Base-by-base conservation (phyloP, 2,888 invertebrate genomes). In the Acanthosepion pharaonis region DNA sequence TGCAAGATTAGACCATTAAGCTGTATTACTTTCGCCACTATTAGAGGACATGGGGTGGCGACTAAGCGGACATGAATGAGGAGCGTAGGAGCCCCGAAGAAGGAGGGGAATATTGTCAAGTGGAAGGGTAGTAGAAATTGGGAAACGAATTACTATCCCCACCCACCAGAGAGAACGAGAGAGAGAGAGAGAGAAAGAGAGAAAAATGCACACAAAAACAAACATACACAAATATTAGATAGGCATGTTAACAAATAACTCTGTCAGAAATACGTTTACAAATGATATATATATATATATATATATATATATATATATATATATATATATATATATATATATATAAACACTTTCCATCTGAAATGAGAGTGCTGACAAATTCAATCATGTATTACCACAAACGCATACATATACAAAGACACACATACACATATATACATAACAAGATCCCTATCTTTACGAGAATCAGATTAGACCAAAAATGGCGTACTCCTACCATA, bases 1-100 rank as follows among this genome's bases (percentile, higher is more conserved):
- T 78, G 78, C 78, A n/a, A 78, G n/a, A 78, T 78, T 78, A 78
- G 78, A 78, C 78, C 78, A 78, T 78, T 78, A 78, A 78, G n/a
- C 78, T 78, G 78, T 78, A 78, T 78, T 78, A 78, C n/a, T 78
- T 78, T 78, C 78, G n/a, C 78, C n/a, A n/a, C n/a, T 33, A n/a
- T 78, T 15, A 78, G 78, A 33, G 78, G n/a, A 78, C 9, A 5
- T 15, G 15, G 78, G 8, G 78, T 78, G n/a, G 5, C n/a, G 78
- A 11, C 78, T 11, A 78, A 78, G n/a, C n/a, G 78, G 33, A 78
- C 78, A n/a, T n/a, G 78, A 11, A 23, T 78, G n/a, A 33, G n/a
- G n/a, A 33, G 2, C n/a, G 78, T 3, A 15, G 11, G 78, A n/a
- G 15, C n/a, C n/a, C 64, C n/a, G 28, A n/a, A 15, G 78, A 78